These are phyloP conservation scores for Lottia gigantea DNA, from an alignment of 2,888 invertebrate species.

Conservation along the genomic window DNA sequence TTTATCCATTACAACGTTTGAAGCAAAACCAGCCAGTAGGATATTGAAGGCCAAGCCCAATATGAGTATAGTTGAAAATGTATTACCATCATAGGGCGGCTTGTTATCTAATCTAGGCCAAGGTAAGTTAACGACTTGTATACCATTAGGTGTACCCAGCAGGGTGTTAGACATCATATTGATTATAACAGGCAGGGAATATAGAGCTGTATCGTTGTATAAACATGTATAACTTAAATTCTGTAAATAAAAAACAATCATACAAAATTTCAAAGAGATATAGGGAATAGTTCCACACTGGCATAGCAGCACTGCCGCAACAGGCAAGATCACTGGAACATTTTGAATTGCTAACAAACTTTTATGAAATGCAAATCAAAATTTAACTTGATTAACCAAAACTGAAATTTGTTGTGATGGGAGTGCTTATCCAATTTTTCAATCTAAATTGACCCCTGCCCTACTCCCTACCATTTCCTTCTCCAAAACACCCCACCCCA, in stretches of 20 bases:
- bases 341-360: slow-evolving; percentile 17
- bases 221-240: slow-evolving; percentile 33
- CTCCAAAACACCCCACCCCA: too few species aligned
- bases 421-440: too few species aligned
- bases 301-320: too few species aligned
- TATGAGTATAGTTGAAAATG: slow-evolving; percentile 80
- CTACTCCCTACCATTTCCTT: too few species aligned
- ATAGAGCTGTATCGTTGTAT: slow-evolving; percentile 81
- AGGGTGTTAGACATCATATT: slow-evolving; percentile 50
- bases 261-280: too few species aligned
- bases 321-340: too few species aligned
- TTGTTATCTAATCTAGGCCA: slow-evolving; percentile 37
- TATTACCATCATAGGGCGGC: slow-evolving; percentile 75
- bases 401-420: too few species aligned
- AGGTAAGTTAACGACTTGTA: slow-evolving; percentile 39
- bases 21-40: slow-evolving; percentile 81
- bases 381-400: too few species aligned
- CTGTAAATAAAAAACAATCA: too few species aligned
- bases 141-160: slow-evolving; percentile 25
- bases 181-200: slow-evolving; percentile 77
- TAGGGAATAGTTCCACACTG: too few species aligned
- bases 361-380: neutral
- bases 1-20: slow-evolving; percentile 85
- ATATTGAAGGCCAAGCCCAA: slow-evolving; percentile 85
- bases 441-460: neutral